A percentile compares a stretch with the other conserved stretches of the same genome.
Evolutionary conservation across 2,797 vertebrate genomes (phyloP).

Genomic region (Glossophaga mutica): DNA sequence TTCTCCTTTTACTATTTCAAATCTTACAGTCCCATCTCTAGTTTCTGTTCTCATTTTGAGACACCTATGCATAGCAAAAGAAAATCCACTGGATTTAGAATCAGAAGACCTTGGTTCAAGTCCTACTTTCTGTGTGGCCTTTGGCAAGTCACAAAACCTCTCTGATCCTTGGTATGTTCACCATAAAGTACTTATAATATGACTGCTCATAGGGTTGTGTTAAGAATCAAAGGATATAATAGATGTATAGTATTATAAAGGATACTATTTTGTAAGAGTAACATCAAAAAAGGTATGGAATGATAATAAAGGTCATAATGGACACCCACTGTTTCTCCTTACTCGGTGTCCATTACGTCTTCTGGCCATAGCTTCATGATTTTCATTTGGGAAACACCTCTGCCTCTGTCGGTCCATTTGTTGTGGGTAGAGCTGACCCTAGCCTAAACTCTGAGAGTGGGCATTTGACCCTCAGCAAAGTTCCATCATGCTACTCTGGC

Average conservation of each 20-base stretch:
- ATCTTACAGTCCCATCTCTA: background rate
- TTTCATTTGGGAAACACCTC: background rate
- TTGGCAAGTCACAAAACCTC: background rate
- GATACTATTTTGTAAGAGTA: background rate
- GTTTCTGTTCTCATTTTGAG: background rate
- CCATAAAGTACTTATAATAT: background rate
- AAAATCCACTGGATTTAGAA: background rate
- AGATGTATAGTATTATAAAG: background rate
- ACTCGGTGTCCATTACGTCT: background rate
- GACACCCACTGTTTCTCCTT: background rate
- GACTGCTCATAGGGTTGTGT: background rate
- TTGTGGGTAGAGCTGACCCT: background rate
- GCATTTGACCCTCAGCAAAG: background rate
- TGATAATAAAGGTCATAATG: too few relatives aligned
- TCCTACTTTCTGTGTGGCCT: background rate
- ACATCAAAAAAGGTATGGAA: background rate
- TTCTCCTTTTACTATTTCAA: background rate
- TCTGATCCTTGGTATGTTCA: background rate
- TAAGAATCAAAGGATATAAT: background rate
- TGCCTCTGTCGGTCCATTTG: background rate
- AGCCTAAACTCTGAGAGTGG: background rate
- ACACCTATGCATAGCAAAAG: background rate
- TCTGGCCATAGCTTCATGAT: background rate
- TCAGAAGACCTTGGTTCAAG: background rate
- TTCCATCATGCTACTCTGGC: background rate